phyloP scores from a whole-genome alignment of 2,888 invertebrate species.

The Trichopria drosophilae region DNA sequence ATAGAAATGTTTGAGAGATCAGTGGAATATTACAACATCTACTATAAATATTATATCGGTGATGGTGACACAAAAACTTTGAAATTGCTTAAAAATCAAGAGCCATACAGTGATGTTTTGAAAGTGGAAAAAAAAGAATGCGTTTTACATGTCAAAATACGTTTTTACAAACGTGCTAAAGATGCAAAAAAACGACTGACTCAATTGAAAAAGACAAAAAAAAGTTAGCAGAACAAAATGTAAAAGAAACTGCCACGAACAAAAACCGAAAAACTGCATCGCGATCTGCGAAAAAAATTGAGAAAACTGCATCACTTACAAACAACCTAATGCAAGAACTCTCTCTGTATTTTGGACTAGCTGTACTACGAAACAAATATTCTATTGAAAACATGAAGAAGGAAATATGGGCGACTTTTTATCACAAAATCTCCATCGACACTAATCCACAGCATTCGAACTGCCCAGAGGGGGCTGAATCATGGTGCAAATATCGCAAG shows the following conservation, averaged over 20 bases:
- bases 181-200: conserved; percentile 16
- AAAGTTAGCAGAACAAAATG: no score
- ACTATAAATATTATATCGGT: conserved; percentile 31
- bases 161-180: conserved; percentile 18
- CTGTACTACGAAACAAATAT: conserved; percentile 32
- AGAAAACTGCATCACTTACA: no score
- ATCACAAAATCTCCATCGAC: conserved; percentile 34
- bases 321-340: conserved; percentile 35
- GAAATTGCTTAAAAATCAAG: conserved; percentile 15
- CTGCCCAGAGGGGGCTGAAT: no score
- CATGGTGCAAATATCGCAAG: no score
- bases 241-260: no score
- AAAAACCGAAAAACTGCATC: no score
- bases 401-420: conserved; percentile 30
- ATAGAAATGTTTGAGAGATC: conserved; percentile 12
- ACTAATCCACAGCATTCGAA: conserved; percentile 34
- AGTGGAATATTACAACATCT: conserved; percentile 4
- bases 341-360: conserved; percentile 38
- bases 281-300: no score
- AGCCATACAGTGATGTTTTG: conserved; percentile 14
- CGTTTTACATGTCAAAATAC: conserved; percentile 23
- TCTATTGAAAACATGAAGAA: conserved; percentile 24
- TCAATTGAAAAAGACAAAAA: no score
- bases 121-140: conserved; percentile 6
- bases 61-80: conserved; percentile 35